Evolutionary conservation across 2,113 vertebrate genomes (phyloP).

Genomic region (Dinomys branickii): DNA sequence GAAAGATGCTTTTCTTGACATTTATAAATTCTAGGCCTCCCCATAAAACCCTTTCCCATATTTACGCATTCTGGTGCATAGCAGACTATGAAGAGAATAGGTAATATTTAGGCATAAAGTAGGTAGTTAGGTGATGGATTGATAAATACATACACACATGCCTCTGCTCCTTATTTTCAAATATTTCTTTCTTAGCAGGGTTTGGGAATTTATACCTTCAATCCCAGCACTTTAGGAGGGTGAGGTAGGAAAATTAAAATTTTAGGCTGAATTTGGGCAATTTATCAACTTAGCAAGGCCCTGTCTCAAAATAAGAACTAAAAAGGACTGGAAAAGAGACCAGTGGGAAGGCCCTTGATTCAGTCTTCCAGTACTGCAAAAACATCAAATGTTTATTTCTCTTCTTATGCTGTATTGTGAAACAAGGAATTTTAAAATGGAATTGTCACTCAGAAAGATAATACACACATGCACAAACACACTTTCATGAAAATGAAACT

Average conservation of each 20-base stretch:
- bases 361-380: not conserved
- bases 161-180: not conserved
- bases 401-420: not conserved
- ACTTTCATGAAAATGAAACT: not conserved
- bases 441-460: not conserved
- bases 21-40: not conserved
- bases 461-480: not conserved
- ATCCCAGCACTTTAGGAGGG: not conserved
- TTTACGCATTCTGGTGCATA: not conserved
- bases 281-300: not conserved
- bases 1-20: not conserved
- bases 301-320: not conserved
- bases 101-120: not conserved
- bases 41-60: constrained; percentile 4
- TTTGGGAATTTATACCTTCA: not conserved
- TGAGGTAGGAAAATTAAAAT: not conserved
- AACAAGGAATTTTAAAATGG: not conserved
- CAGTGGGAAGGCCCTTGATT: not conserved
- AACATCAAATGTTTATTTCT: not conserved
- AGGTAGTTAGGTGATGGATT: not conserved
- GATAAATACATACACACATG: not conserved
- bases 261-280: not conserved
- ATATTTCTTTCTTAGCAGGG: not conserved
- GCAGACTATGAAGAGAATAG: not conserved
- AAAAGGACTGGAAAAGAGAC: not conserved